phyloP scores from a whole-genome alignment of 2,888 invertebrate species.

The Pycnomerus fuliginosus region DNA sequence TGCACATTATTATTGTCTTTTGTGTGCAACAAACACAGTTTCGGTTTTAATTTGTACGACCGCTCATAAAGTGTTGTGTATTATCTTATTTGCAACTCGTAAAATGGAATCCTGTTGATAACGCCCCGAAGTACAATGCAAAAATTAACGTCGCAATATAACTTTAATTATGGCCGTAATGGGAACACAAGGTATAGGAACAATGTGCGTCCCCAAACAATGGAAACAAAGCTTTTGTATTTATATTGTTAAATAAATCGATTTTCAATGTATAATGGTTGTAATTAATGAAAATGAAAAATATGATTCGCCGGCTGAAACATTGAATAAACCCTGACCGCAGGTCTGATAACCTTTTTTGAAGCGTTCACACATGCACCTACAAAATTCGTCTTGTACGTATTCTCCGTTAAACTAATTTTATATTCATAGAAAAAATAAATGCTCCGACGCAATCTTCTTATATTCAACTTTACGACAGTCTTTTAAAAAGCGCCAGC shows the following conservation, averaged over 20 bases:
- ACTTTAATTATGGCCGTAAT: conserved; percentile 28
- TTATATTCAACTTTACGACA: conserved; percentile 41
- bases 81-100: conserved; percentile 24
- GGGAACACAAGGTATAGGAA: conserved; percentile 26
- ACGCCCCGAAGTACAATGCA: conserved; percentile 21
- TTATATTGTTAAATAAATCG: conserved; percentile 27
- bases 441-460: conserved; percentile 41
- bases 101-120: conserved; percentile 23
- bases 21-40: too few relatives aligned
- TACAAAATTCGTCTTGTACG: too few relatives aligned
- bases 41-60: too few relatives aligned
- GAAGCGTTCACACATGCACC: too few relatives aligned
- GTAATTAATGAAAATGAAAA: conserved; percentile 20
- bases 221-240: conserved; percentile 26
- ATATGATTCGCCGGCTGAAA: conserved; percentile 2
- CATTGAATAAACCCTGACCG: conserved; percentile 9
- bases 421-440: conserved; percentile 47
- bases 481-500: conserved; percentile 35
- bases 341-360: too few relatives aligned
- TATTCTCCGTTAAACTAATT: conserved; percentile 30
- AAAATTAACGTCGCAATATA: conserved; percentile 29
- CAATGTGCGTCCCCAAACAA: conserved; percentile 21
- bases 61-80: conserved; percentile 4
- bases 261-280: conserved; percentile 22
- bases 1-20: too few relatives aligned